These are phyloP conservation scores for Acrossocheilus fasciatus DNA, from an alignment of 2,797 vertebrate genomes.

Conservation along the genomic window DNA sequence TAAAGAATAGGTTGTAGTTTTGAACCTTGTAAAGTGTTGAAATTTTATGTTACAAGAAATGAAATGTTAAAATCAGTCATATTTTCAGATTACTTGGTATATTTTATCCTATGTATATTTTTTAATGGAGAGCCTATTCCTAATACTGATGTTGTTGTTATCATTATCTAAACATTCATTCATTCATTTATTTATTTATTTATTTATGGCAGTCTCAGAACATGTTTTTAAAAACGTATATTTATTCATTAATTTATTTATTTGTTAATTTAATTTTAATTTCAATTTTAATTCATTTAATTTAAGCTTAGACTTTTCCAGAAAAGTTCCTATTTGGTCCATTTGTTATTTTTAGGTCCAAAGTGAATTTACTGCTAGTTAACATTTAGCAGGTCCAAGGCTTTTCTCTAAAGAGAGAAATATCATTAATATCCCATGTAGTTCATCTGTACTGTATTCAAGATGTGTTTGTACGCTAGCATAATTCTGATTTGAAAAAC, in stretches of 20 bases:
- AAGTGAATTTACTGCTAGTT: not conserved
- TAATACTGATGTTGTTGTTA: not conserved
- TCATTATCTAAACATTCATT: not conserved
- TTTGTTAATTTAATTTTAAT: not conserved
- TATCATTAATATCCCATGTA: not conserved
- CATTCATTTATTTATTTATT: too few relatives aligned
- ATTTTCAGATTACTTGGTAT: not conserved
- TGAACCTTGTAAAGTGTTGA: not conserved
- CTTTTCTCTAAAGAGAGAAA: not conserved
- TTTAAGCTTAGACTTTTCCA: not conserved
- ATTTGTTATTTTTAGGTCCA: not conserved
- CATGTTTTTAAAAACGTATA: not conserved
- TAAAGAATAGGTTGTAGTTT: not conserved
- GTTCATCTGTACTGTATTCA: not conserved
- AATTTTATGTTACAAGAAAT: not conserved
- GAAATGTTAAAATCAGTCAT: not conserved
- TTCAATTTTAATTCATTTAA: too few relatives aligned
- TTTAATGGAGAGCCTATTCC: not conserved
- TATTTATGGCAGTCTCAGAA: too few relatives aligned
- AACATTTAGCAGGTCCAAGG: not conserved
- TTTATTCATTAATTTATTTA: not conserved
- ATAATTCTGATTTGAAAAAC: conserved; percentile 1
- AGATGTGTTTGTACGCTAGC: not conserved
- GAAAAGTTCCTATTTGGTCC: not conserved
- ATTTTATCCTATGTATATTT: not conserved